Base-by-base conservation (phyloP, 2,797 vertebrate species). In the Hippoglossus hippoglossus region DNA sequence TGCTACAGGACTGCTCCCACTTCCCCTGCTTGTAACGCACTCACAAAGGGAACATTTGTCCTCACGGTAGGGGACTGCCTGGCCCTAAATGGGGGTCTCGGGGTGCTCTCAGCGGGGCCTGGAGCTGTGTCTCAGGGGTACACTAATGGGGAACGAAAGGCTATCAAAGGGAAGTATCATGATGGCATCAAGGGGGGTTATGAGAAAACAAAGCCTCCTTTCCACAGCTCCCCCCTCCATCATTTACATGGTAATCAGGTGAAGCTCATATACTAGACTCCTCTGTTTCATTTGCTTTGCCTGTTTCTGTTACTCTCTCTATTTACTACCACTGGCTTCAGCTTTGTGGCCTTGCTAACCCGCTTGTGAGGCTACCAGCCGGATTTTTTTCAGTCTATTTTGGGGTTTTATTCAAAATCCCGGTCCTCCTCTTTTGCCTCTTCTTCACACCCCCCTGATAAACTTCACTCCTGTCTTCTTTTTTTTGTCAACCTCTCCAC, bases 191-290 rank as follows among this genome's bases (percentile, higher is more conserved):
- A 81, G 91, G 85, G 85, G 89, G 92, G 89, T 89, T 91, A 89
- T 75, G 83, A 89, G 90, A 93, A 94, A 93, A 94, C 93, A 94
- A 95, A 93, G 92, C 79, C 6, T 80, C 87, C 82, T 88, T 89
- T 89, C 89, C 89, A 67, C 62, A 21, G 81, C 73, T 78, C 82
- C 83, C 74, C 76, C 73, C 67, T 74, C 59, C 10, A 86, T 86
- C 88, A 94, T 95, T 94, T 93, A 93, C 84, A 95, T 95, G 93
- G 91, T 91, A 95, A 95, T 94, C 77, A 92, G 91, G 84, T 81
- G 71, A 75, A 83, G 86, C 82, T 86, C 84, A 87, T 89, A 89
- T 82, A 59, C 57, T 59, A 85, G 90, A 90, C 91, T 91, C 86
- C 80, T 89, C 88, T 85, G 80, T 90, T 94, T 93, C 85, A 89